Conservation (phyloP, 2,113 vertebrate species). For the Tonatia bakeri region DNA sequence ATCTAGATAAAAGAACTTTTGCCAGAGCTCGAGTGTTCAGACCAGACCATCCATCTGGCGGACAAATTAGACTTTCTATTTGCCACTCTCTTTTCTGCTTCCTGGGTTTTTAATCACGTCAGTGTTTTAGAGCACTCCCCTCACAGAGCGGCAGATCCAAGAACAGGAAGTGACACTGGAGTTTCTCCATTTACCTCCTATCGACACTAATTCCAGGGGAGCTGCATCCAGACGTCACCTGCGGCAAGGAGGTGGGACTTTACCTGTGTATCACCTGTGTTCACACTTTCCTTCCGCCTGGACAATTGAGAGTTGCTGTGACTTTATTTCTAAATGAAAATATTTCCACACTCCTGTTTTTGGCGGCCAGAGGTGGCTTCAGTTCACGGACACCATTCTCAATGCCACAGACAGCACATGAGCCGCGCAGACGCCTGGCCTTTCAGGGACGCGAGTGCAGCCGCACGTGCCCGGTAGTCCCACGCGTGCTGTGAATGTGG, state of each 20-base stretch:
- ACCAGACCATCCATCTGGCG: neutral
- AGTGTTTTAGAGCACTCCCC: neutral
- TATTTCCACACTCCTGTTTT: neutral
- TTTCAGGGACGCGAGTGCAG: constrained; percentile 42
- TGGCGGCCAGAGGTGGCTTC: constrained; percentile 27
- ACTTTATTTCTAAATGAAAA: neutral
- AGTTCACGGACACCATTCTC: neutral
- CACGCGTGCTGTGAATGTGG: constrained; percentile 35
- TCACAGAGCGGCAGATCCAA: neutral
- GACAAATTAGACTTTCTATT: neutral
- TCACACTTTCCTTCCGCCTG: constrained; percentile 18
- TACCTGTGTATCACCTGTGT: neutral
- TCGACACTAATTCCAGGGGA: neutral
- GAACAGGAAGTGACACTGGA: neutral
- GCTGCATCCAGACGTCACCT: neutral
- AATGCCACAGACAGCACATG: neutral
- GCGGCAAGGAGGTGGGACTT: neutral
- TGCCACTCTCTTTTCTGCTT: neutral
- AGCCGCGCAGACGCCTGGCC: neutral
- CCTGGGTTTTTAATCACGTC: neutral
- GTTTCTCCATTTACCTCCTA: neutral
- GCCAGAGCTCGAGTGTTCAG: neutral
- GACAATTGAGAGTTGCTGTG: constrained; percentile 64
- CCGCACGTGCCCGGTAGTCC: neutral
- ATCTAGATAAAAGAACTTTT: neutral